Evolutionary conservation across 2,888 invertebrate species (phyloP), one percentile per base, ranked within the genome.

Genomic region (Heliconius hortense): DNA sequence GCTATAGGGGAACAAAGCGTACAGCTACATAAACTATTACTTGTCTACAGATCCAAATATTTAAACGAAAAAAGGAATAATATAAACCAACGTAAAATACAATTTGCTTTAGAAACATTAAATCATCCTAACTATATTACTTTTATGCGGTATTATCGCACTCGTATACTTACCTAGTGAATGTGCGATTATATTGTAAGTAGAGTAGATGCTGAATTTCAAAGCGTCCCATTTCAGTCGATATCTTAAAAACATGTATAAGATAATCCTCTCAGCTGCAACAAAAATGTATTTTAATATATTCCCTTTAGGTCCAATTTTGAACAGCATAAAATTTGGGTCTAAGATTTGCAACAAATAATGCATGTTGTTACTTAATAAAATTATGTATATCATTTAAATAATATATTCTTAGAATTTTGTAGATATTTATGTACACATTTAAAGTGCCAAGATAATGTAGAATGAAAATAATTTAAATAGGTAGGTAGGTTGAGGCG

Each of bases 211-310:
- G 80, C 93, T 93, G 84, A 86, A 94, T 77, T 88, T 91, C 11
- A 93, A 80, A 18, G 92, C 93, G 78, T 94, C 90, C 94, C 94
- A 94, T 78, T 90, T 90, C 28, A 94, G 84, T 56, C 89, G 88
- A 80, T 92, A 91, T 76, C 94, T 87, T 24, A 91, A 85, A 76
- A 88, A 94, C 84, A 94, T 84, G 79, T 94, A 94, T 11, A 87
- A 86, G 7, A 94, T 82, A 70, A 90, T 88, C 74, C 88, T 84
- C 86, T 94, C 94, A 79, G 91, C 94, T 94, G 86, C 76, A 83
- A 66, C 60, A 70, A 80, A 75, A 76, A 72, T 73, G 63, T 63
- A 76, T 66, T 73, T 71, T 73, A 31, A 53, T 2, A 2, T 13
- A 1, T 15, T 69, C 13, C 13, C 7, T 69, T 69, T 31, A 53